A percentile compares a stretch with the other conserved stretches of the same genome.
phyloP scores from a whole-genome alignment of 2,888 invertebrate species.

The Apamea sordens region DNA sequence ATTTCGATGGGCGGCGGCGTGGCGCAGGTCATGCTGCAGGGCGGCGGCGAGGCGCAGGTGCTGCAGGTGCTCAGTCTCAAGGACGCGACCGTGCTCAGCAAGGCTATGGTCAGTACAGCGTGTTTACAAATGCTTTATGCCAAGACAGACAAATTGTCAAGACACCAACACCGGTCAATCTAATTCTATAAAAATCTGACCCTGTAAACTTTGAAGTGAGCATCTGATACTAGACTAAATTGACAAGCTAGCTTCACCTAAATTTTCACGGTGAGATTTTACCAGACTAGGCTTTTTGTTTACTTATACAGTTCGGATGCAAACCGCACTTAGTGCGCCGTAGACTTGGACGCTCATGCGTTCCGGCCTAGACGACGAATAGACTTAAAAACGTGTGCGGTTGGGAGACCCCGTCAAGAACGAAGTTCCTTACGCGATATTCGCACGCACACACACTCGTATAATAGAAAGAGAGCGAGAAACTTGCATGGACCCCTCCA shows the following conservation, averaged over 20 bases:
- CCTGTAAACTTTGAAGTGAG: neutral
- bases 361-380: neutral
- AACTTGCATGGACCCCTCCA: neutral
- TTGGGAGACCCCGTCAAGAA: neutral
- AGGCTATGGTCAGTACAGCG: constrained; percentile 91
- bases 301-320: too few relatives aligned
- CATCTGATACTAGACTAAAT: neutral
- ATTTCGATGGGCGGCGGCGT: constrained; percentile 94
- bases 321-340: too few relatives aligned
- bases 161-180: neutral
- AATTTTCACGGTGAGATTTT: neutral
- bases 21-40: constrained; percentile 95
- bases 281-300: too few relatives aligned
- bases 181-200: neutral
- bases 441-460: neutral
- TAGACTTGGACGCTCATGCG: neutral
- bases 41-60: constrained; percentile 93
- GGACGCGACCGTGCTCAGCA: constrained; percentile 95
- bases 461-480: neutral
- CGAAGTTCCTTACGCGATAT: neutral
- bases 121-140: neutral
- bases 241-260: neutral
- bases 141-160: too few relatives aligned
- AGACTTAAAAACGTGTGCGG: neutral
- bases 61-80: constrained; percentile 96